Evolutionary conservation across 2,113 vertebrate genomes (phyloP).

Genomic region (Epinephelus cyanopodus): DNA sequence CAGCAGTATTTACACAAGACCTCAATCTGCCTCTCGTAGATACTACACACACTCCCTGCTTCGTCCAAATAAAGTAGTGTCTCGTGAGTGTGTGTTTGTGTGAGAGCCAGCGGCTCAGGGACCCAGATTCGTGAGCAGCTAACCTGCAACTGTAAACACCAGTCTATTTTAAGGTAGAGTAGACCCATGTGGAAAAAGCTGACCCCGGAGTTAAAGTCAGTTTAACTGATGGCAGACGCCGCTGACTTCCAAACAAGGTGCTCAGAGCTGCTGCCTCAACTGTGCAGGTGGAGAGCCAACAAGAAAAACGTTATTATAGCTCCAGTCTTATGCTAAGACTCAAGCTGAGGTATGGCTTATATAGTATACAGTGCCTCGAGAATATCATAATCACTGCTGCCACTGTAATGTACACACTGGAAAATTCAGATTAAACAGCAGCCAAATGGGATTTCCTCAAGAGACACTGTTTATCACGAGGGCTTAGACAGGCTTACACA

Average conservation of each 20-base stretch:
- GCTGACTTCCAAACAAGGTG: slow-evolving; percentile 82
- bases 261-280: slow-evolving; percentile 16
- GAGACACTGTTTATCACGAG: slow-evolving; percentile 51
- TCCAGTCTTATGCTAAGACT: slow-evolving; percentile 20
- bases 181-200: slow-evolving; percentile 76
- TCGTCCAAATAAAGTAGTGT: slow-evolving; percentile 70
- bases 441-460: slow-evolving; percentile 59
- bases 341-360: slow-evolving; percentile 24
- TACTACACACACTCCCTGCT: slow-evolving; percentile 24
- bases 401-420: slow-evolving; percentile 56
- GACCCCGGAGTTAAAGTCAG: slow-evolving; percentile 67
- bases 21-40: slow-evolving; percentile 23
- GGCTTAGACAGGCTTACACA: slow-evolving; percentile 47
- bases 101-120: slow-evolving; percentile 35
- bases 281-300: slow-evolving; percentile 41
- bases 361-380: neutral
- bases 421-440: slow-evolving; percentile 59
- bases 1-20: slow-evolving; percentile 67
- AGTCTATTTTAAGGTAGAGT: slow-evolving; percentile 77
- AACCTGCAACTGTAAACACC: slow-evolving; percentile 79
- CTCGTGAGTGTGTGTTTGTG: slow-evolving; percentile 50
- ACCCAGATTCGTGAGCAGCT: slow-evolving; percentile 46
- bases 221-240: slow-evolving; percentile 59
- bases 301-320: neutral
- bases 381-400: slow-evolving; percentile 41